A percentile compares a stretch with the other conserved stretches of the same genome.
phyloP scores from a whole-genome alignment of 2,888 invertebrate species.

The Epinotia demarniana region DNA sequence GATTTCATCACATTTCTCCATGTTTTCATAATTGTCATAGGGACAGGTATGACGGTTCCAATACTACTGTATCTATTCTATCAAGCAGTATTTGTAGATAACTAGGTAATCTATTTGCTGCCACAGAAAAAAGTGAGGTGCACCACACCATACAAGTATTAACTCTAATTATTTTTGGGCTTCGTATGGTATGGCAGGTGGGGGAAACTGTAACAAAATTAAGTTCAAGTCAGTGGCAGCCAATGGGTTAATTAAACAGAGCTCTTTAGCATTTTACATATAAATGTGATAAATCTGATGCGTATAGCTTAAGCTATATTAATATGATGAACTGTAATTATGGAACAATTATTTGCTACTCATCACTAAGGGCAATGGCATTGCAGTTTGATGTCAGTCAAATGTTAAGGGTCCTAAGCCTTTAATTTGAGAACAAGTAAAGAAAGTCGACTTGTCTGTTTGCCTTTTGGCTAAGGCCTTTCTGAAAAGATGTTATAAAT shows the following conservation, averaged over 20 bases:
- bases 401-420: too few species aligned
- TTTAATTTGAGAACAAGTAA: too few species aligned
- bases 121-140: too few species aligned
- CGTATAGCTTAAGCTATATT: slow-evolving; percentile 5
- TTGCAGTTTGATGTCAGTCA: too few species aligned
- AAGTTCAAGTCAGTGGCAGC: not conserved
- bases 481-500: too few species aligned
- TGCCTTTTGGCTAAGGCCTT: too few species aligned
- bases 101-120: slow-evolving; percentile 44
- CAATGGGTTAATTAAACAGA: not conserved
- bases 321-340: not conserved
- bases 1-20: slow-evolving; percentile 81
- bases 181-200: too few species aligned
- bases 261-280: slow-evolving; percentile 1
- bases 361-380: not conserved
- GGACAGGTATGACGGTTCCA: slow-evolving; percentile 89
- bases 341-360: not conserved
- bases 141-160: too few species aligned
- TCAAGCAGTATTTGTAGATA: slow-evolving; percentile 67
- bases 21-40: slow-evolving; percentile 88
- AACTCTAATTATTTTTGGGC: too few species aligned
- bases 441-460: too few species aligned
- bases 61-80: slow-evolving; percentile 83
- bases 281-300: slow-evolving; percentile 11
- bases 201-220: too few species aligned